Evolutionary conservation across 2,888 invertebrate species (phyloP), one percentile per base, ranked within the genome.

Genomic region (Adela reaumurella): DNA sequence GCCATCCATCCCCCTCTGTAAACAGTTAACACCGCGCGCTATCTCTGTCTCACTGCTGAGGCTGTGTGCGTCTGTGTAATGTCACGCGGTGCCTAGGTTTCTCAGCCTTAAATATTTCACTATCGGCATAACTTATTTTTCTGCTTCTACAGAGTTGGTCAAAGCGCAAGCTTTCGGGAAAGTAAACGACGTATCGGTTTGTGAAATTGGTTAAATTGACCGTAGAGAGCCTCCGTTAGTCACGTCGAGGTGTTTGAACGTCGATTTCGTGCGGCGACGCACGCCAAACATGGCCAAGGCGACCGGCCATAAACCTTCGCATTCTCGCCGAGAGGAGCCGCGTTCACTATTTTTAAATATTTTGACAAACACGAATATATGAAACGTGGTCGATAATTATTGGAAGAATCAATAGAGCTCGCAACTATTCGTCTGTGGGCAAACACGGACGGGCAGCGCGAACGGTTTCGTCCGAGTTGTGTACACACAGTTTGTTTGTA

Each of bases 381-480:
- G 74, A 74, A 77, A 77, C 77, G 74, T 78, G 78, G 70, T 68
- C 78, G 73, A 78, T 78, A 77, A 77, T 78, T 78, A 78, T 78
- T 77, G 70, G 76, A 78, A 78, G 76, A 76, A 78, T 76, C 77
- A 78, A 78, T 78, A 72, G 64, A 61, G 65, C 68, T 63, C 67
- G 68, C 72, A 74, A 72, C 68, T 72, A 76, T 77, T 73, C 70
- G 76, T 68, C 67, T 69, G 67, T 65, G 58, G 54, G 68, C 67
- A 72, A 70, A 70, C 67, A 70, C 57, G 63, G 70, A 62, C 45
- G 16, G 41, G 42, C 41, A 45, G 45, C 35, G 47, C 49, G 41
- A 44, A 51, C 46, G 46, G 16, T 41, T 43, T 47, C 43, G 16
- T 48, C 48, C 14, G 35, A 8, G 11, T 11, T 35, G 35, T 35